These are phyloP conservation scores for Drosophila parvula DNA, from an alignment of 1,140 invertebrate genomes.

Conservation along the genomic window DNA sequence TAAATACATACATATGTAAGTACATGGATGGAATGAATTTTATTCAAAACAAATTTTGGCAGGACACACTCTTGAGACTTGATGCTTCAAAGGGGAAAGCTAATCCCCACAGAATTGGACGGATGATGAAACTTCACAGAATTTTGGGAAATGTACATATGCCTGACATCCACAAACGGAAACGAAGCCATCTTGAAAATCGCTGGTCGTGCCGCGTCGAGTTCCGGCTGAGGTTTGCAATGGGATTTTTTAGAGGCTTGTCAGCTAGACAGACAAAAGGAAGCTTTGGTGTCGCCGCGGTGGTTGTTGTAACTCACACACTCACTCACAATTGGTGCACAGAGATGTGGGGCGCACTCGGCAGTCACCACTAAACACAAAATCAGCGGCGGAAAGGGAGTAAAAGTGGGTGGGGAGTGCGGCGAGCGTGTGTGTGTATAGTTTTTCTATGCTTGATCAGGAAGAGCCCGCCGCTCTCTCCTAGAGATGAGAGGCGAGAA, in stretches of 20 bases:
- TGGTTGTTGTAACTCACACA: constrained; percentile 70
- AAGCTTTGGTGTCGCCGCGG: constrained; percentile 61
- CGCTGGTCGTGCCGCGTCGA: constrained; percentile 28
- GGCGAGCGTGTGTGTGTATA: constrained; percentile 13
- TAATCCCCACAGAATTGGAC: neutral
- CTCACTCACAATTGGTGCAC: constrained; percentile 38
- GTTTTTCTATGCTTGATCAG: constrained; percentile 51
- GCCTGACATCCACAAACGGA: constrained; percentile 43
- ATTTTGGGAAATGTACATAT: constrained; percentile 1
- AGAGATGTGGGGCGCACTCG: constrained; percentile 66
- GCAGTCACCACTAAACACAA: constrained; percentile 51
- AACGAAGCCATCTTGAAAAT: constrained; percentile 75
- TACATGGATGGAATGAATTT: constrained; percentile 1
- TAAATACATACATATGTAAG: neutral
- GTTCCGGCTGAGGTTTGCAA: constrained; percentile 66
- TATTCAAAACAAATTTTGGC: constrained; percentile 5
- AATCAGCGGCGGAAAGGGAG: constrained; percentile 47
- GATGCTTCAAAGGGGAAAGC: neutral
- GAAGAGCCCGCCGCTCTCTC: constrained; percentile 40
- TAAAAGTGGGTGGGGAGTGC: constrained; percentile 52
- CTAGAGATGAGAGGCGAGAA: constrained; percentile 49
- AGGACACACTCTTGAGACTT: constrained; percentile 3
- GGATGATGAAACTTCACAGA: neutral
- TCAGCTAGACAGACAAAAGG: constrained; percentile 75
- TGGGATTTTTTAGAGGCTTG: constrained; percentile 33